Conservation (phyloP, 1,140 invertebrate genomes). For the Hypsibius dujardini region DNA sequence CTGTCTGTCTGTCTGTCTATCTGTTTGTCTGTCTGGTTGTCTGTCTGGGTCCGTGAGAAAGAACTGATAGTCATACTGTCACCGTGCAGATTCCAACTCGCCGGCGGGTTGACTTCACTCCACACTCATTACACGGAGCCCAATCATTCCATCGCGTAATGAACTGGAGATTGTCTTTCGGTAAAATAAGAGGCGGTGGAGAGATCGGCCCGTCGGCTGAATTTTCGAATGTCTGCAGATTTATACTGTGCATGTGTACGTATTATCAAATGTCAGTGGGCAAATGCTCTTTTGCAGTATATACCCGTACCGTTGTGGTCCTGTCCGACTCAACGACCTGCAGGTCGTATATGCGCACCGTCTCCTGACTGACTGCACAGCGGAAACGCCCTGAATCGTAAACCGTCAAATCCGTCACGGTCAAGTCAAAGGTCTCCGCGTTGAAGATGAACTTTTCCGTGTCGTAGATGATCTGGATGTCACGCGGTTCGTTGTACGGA, state of each 20-base stretch:
- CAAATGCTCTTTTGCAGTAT: no score
- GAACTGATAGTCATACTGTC: background rate
- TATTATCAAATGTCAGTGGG: background rate
- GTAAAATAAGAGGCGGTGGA: background rate
- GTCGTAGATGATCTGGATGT: background rate
- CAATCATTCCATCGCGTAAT: background rate
- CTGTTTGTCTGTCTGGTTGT: no score
- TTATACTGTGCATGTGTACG: background rate
- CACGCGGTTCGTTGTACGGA: constrained; percentile 8
- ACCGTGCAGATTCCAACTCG: background rate
- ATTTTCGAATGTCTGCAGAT: background rate
- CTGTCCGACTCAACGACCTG: background rate
- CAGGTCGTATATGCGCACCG: background rate
- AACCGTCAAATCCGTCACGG: background rate
- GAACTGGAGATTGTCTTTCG: background rate
- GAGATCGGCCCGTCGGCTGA: background rate
- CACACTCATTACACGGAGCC: background rate
- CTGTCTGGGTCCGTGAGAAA: no score
- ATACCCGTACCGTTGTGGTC: background rate
- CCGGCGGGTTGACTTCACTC: background rate
- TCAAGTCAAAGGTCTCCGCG: background rate
- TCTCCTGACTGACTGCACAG: constrained; percentile 3
- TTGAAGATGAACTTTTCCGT: constrained; percentile 10
- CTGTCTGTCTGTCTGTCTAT: no score
- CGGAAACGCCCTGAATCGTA: background rate